Base-by-base conservation (phyloP, 2,888 invertebrate species). In the Platerodrilus igneus region DNA sequence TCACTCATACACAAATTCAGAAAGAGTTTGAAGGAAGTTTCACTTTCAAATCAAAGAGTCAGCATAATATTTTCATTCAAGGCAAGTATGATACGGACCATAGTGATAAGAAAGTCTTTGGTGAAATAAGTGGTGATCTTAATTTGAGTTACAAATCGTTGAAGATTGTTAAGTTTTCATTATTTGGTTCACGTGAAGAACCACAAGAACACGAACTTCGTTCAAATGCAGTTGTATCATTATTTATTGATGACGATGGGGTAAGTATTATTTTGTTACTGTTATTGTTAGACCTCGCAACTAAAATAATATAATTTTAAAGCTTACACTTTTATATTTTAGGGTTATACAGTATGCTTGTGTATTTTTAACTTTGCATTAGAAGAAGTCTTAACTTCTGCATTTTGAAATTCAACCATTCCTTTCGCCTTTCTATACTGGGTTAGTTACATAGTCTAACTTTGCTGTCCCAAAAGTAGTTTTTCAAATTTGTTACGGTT, bases 121-220 rank as follows among this genome's bases (percentile, higher is more conserved):
- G 74, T n/a, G 75, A 78, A 16, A 44, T 68, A 21, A 62, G 67
- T 0, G 11, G 76, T 0, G 69, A 72, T 3, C 5, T 81, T 0
- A 69, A 73, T 11, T 59, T 79, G 13, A 79, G 81, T 0, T 70
- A 73, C 33, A 75, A 79, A 1, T 73, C 72, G 21, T 65, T 80
- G 0, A 79, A 76, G 37, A 73, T 75, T 46, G 53, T 81, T 27
- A 78, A 76, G 51, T 60, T 69, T 19, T 63, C 67, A 2, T 63
- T 71, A 1, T 54, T 59, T 11, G 67, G 68, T 0, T 67, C 63
- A 7, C 9, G 67, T 1, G 28, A 66, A 9, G 45, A 58, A 3
- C 60, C 70, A 1, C 33, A 53, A 10, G 50, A 59, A 4, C 51
- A 50, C 13, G 33, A 34, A 5, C 10, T 53, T 20, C 55, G 48